A percentile compares a stretch with the other conserved stretches of the same genome.
phyloP scores from a whole-genome alignment of 2,888 invertebrate genomes.

The Erannis defoliaria region DNA sequence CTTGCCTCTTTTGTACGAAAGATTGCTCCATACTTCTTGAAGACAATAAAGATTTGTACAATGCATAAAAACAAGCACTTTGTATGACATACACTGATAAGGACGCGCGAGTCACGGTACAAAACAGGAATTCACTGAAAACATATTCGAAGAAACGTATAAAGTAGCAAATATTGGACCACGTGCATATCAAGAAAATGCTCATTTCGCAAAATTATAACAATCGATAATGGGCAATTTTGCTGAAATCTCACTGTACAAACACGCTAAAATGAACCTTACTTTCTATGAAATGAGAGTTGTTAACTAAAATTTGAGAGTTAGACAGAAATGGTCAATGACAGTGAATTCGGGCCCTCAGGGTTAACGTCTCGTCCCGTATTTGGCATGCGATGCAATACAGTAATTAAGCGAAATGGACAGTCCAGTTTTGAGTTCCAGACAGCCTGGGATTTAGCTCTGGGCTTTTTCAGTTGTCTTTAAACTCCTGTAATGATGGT shows the following conservation, averaged over 20 bases:
- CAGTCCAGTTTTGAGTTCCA: slow-evolving; percentile 41
- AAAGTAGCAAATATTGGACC: slow-evolving; percentile 6
- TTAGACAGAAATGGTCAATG: slow-evolving; percentile 35
- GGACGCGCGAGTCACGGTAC: slow-evolving; percentile 11
- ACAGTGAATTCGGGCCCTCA: slow-evolving; percentile 41
- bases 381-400: slow-evolving; percentile 54
- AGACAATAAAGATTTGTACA: slow-evolving; percentile 28
- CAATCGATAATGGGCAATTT: slow-evolving; percentile 25
- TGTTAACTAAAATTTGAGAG: background rate
- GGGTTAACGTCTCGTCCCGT: slow-evolving; percentile 45
- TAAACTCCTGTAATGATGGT: slow-evolving; percentile 42
- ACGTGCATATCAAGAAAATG: slow-evolving; percentile 6
- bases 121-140: slow-evolving; percentile 4
- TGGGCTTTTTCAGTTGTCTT: slow-evolving; percentile 57
- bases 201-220: slow-evolving; percentile 21
- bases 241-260: slow-evolving; percentile 34
- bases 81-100: slow-evolving; percentile 9
- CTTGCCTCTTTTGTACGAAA: slow-evolving; percentile 23
- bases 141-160: background rate
- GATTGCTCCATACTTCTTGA: slow-evolving; percentile 26
- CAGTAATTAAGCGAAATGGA: slow-evolving; percentile 38
- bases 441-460: slow-evolving; percentile 71
- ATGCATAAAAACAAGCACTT: slow-evolving; percentile 20
- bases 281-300: background rate
- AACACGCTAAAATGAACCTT: slow-evolving; percentile 21